phyloP scores from a whole-genome alignment of 2,113 vertebrate genomes.

The Vidua macroura region DNA sequence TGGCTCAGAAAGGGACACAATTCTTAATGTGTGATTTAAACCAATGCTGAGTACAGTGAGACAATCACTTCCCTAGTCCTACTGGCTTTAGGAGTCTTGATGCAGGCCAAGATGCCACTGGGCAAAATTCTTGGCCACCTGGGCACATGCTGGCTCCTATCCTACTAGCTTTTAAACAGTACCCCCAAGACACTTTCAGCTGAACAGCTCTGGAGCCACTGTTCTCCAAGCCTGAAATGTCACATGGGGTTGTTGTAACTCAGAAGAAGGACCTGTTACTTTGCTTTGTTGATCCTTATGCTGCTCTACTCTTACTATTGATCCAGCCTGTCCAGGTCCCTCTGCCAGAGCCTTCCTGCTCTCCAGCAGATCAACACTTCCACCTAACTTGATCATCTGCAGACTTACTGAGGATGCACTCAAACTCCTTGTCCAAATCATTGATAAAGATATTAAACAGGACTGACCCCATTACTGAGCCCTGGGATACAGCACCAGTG shows the following conservation, averaged over 20 bases:
- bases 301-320: neutral
- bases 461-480: neutral
- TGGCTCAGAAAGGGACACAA: neutral
- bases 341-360: neutral
- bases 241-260: neutral
- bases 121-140: neutral
- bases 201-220: neutral
- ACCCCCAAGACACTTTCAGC: neutral
- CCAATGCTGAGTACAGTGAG: neutral
- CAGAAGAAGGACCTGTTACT: neutral
- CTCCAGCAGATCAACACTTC: neutral
- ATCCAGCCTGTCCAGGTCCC: neutral
- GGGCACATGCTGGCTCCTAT: neutral
- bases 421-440: neutral
- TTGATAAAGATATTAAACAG: too few species aligned
- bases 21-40: accelerated
- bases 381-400: neutral
- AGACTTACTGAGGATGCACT: neutral
- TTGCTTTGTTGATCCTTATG: neutral
- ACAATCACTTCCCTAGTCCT: neutral
- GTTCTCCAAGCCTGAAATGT: neutral
- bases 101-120: neutral
- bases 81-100: neutral
- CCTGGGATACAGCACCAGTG: accelerated
- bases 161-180: neutral